Conservation (phyloP, 2,113 vertebrate species). For the Megaleporinus macrocephalus region DNA sequence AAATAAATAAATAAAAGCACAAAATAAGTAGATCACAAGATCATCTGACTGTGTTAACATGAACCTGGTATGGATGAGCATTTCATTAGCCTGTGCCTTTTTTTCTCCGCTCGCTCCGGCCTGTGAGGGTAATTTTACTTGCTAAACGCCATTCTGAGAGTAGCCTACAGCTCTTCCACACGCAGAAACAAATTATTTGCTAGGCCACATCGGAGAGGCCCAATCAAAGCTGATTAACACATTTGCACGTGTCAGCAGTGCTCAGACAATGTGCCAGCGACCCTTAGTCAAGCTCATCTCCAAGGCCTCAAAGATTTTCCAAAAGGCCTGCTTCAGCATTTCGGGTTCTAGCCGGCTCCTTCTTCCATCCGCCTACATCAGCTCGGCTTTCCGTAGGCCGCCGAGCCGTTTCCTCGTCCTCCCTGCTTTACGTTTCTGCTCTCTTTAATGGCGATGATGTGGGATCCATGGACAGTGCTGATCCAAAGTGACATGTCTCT, state of each 20-base stretch:
- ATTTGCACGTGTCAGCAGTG: not conserved
- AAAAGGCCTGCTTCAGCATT: conserved; percentile 32
- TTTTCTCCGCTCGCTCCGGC: not conserved
- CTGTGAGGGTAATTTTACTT: not conserved
- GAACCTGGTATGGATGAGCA: not conserved
- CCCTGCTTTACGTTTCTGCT: conserved; percentile 62
- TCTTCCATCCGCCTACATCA: conserved; percentile 46
- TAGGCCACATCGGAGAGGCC: not conserved
- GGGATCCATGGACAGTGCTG: conserved; percentile 72
- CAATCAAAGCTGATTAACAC: not conserved
- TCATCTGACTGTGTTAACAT: not conserved
- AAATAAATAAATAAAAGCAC: not conserved
- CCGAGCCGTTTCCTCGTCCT: conserved; percentile 53
- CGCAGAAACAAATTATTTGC: conserved; percentile 4
- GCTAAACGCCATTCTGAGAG: not conserved
- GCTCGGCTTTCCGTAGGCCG: conserved; percentile 45
- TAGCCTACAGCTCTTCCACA: not conserved
- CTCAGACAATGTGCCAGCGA: not conserved
- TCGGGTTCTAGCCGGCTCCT: conserved; percentile 33
- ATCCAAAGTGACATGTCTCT: conserved; percentile 77
- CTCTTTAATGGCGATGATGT: conserved; percentile 73
- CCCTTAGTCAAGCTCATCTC: conserved; percentile 23
- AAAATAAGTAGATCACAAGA: not conserved
- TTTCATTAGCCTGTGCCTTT: not conserved
- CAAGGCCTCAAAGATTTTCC: not conserved